These are phyloP conservation scores for Drosophila mercatorum DNA, from an alignment of 2,888 invertebrate species.

Conservation along the genomic window DNA sequence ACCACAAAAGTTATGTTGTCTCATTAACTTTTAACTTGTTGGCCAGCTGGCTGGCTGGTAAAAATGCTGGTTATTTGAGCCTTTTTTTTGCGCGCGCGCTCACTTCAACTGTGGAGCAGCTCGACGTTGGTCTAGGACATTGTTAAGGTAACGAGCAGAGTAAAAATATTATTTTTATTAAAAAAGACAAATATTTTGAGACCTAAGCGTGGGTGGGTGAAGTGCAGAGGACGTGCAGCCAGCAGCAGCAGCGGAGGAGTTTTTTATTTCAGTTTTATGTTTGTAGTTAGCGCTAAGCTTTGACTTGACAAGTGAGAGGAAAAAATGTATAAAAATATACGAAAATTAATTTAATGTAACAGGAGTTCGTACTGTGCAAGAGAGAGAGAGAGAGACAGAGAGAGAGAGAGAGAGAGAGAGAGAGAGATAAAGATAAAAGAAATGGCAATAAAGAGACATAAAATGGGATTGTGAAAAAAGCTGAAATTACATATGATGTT, in stretches of 20 bases:
- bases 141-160: constrained; percentile 76
- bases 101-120: constrained; percentile 63
- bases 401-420: too few relatives aligned
- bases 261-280: constrained; percentile 38
- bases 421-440: background rate
- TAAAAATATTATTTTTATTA: constrained; percentile 82
- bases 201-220: constrained; percentile 20
- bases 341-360: constrained; percentile 82
- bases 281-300: constrained; percentile 59
- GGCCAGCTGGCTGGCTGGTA: constrained; percentile 29
- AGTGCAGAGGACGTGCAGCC: constrained; percentile 14
- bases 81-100: constrained; percentile 47
- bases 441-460: constrained; percentile 10
- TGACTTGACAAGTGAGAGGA: constrained; percentile 70
- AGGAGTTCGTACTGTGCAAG: constrained; percentile 8
- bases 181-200: constrained; percentile 78
- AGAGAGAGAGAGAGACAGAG: constrained; percentile 1
- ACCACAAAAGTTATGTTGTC: constrained; percentile 81
- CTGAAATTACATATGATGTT: constrained; percentile 81
- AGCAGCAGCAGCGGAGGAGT: constrained; percentile 27
- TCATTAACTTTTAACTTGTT: constrained; percentile 80
- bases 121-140: constrained; percentile 62
- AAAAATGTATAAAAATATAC: constrained; percentile 74
- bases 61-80: constrained; percentile 71
- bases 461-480: constrained; percentile 42